Base-by-base conservation (phyloP, 2,113 vertebrate genomes). In the Phyllopteryx taeniolatus region DNA sequence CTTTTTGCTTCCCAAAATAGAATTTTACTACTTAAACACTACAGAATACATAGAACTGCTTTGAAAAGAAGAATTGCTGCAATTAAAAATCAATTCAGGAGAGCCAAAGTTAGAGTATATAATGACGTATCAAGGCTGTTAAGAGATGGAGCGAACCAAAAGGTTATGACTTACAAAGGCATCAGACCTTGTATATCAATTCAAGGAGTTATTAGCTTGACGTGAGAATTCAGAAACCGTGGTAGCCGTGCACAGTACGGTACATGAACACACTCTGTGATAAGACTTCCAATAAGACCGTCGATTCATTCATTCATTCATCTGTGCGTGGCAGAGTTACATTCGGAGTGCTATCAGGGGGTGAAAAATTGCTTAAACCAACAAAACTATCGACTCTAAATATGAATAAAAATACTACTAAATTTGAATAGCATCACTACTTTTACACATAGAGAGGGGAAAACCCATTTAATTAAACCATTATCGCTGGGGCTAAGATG, bases 1-100 rank as follows among this genome's bases (percentile, higher is more conserved):
- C 33, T 78, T 60, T 84, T 86, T 80, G 77, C 12, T 46, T 17
- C 13, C 64, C 87, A 90, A 89, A 90, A 91, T 87, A 89, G 82
- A 88, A 42, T 87, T 87, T 83, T 83, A 80, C 78, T 83, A 76
- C 78, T 84, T 81, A 72, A 75, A 70, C 75, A 70, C 78, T 85
- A 81, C 78, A 80, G 77, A 85, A 79, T 84, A 81, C 72, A 84
- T 77, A 77, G 80, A 83, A 74, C 77, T 72, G 75, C 54, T 68
- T 72, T 81, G 47, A 72, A 77, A 72, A 67, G 79, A 80, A 78
- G 35, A 39, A 27, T 61, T 63, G 63, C 60, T 75, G 74, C 46
- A 68, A 74, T 74, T 62, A 49, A 66, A 75, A 78, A 70, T 79
- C 74, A 71, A 79, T 69, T 83, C 74, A 84, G 56, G 31, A 78